Base-by-base conservation (phyloP, 92 coral and sea anemone species). In the Montipora capitata region DNA sequence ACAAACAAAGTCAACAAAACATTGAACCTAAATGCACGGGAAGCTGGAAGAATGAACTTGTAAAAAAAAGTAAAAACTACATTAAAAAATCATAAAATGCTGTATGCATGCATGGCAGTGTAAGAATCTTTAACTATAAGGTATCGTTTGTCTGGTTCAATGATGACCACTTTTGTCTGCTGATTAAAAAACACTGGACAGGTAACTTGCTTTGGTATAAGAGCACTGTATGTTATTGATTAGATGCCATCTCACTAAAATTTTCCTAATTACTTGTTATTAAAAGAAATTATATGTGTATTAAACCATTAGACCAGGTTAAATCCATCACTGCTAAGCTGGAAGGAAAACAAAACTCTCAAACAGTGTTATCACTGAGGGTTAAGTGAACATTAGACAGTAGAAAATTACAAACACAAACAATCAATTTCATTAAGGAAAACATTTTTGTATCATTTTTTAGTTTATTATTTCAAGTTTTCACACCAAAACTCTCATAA, bases 311-410 rank as follows among this genome's bases (percentile, higher is more conserved):
- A 83, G 61, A 83, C 78, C 88, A 85, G 89, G 93, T 87, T 90
- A 85, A 90, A 92, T 95, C 93, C 90, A 93, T 93, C 91, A 93
- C 96, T 95, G 96, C 88, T 82, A 95, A 88, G 98, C 98, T 95
- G 98, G 98, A 95, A 90, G 75, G 75, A 68, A 58, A 81, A 65
- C 10, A 59, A 45, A 51, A 68, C 57, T 65, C 61, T 61, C 44
- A 14, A 65, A 79, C 13, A 42, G 52, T 35, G 61, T 40, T 45
- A 35, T 35, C 9, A 48, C 40, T n/a, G 39, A 54, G 27, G 76
- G 41, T 72, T 49, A 42, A 9, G 57, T 7, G n/a, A 9, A 11
- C 8, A 44, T 67, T 35, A 35, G 40, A 10, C 15, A 10, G 20
- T 35, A 38, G 5, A 11, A 3, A 35, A 15, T 67, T 67, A 67